A percentile compares a stretch with the other conserved stretches of the same genome.
These are phyloP conservation scores for Halichoerus grypus DNA, from an alignment of 2,113 vertebrate species.

Conservation along the genomic window DNA sequence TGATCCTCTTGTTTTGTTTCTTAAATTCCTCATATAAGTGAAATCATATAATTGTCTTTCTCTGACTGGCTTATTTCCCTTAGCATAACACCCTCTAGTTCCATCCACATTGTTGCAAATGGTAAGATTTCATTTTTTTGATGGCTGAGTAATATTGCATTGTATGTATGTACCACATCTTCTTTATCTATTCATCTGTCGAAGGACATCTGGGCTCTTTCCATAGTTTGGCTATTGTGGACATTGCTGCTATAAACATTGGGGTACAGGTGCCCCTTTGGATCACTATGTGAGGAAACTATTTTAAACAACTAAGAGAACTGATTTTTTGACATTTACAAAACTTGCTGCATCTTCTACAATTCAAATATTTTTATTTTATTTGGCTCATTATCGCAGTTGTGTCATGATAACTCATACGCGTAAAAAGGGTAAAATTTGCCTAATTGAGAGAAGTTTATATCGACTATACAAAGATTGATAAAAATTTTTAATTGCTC, in stretches of 20 bases:
- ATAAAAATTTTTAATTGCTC: not conserved
- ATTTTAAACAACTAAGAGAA: not conserved
- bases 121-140: not conserved
- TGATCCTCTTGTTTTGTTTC: not conserved
- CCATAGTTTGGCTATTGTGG: not conserved
- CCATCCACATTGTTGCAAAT: not conserved
- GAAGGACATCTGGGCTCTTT: not conserved
- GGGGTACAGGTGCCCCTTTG: not conserved
- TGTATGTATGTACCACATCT: not conserved
- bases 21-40: not conserved
- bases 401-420: not conserved
- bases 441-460: not conserved
- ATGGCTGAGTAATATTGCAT: not conserved
- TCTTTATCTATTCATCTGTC: not conserved
- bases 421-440: not conserved
- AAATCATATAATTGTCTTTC: not conserved
- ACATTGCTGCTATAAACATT: not conserved
- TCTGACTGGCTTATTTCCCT: not conserved
- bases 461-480: not conserved
- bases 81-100: not conserved
- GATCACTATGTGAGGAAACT: not conserved
- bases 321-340: not conserved
- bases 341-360: not conserved
- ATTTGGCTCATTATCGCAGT: not conserved
- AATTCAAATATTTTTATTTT: not conserved